Conservation (phyloP, 2,113 vertebrate genomes). For the Rhipidura dahli region DNA sequence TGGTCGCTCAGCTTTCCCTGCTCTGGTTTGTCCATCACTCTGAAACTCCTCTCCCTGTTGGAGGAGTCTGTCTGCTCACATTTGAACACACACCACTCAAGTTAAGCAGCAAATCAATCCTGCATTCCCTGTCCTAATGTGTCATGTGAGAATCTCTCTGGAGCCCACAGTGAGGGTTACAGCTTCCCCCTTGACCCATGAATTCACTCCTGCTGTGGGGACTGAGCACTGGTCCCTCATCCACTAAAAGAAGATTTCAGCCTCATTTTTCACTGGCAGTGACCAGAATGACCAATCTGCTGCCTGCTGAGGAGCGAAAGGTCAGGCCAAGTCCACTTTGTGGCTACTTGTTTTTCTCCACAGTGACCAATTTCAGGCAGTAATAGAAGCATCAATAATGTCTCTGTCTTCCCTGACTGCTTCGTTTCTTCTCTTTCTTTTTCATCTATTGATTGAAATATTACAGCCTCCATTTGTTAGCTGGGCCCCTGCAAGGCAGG, state of each 20-base stretch:
- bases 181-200: background rate
- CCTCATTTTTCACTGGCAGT: slow-evolving; percentile 45
- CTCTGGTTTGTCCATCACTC: background rate
- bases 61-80: background rate
- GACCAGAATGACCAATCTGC: slow-evolving; percentile 51
- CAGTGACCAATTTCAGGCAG: slow-evolving; percentile 56
- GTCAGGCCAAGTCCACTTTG: slow-evolving; percentile 39
- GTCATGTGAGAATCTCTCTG: background rate
- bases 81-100: background rate
- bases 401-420: slow-evolving; percentile 34
- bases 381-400: slow-evolving; percentile 68
- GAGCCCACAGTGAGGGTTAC: background rate
- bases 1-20: background rate
- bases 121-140: background rate
- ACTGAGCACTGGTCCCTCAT: background rate
- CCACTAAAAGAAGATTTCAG: slow-evolving; percentile 6
- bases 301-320: slow-evolving; percentile 11
- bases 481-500: background rate
- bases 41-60: background rate
- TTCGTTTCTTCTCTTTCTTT: background rate
- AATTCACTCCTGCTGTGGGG: background rate
- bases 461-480: slow-evolving; percentile 3
- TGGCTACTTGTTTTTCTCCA: slow-evolving; percentile 61
- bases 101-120: background rate
- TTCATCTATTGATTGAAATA: slow-evolving; percentile 36